Evolutionary conservation across 2,113 vertebrate genomes (phyloP).

Genomic region (Sarotherodon lohbergeri): DNA sequence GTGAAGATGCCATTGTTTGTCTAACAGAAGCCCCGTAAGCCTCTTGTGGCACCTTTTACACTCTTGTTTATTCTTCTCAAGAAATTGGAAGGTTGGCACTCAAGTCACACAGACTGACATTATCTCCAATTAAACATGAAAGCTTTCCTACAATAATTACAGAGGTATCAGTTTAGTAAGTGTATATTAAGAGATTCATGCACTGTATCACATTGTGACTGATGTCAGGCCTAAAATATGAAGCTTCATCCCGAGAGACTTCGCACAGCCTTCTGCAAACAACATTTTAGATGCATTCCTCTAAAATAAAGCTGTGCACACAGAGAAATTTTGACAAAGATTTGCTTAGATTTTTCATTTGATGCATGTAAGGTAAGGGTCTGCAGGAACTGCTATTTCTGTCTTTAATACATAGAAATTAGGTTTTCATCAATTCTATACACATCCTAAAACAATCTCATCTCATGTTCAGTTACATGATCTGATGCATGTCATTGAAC

Average conservation of each 20-base stretch:
- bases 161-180: conserved; percentile 22
- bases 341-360: background rate
- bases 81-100: conserved; percentile 14
- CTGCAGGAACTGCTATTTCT: background rate
- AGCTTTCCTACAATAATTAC: conserved; percentile 39
- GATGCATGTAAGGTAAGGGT: rapidly evolving
- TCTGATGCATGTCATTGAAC: background rate
- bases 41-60: conserved; percentile 24
- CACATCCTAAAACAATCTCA: background rate
- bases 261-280: background rate
- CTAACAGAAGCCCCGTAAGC: conserved; percentile 26
- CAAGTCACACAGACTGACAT: conserved; percentile 27
- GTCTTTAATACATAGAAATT: background rate
- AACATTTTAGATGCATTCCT: background rate
- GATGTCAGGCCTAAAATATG: conserved; percentile 22
- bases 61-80: conserved; percentile 53
- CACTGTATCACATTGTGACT: background rate
- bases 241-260: background rate
- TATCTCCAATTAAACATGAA: conserved; percentile 42
- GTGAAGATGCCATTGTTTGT: conserved; percentile 29
- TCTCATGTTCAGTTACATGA: background rate
- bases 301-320: background rate
- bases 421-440: background rate
- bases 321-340: background rate
- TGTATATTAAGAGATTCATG: conserved; percentile 33